Base-by-base conservation (phyloP, 2,113 vertebrate species). In the Sula dactylatra region DNA sequence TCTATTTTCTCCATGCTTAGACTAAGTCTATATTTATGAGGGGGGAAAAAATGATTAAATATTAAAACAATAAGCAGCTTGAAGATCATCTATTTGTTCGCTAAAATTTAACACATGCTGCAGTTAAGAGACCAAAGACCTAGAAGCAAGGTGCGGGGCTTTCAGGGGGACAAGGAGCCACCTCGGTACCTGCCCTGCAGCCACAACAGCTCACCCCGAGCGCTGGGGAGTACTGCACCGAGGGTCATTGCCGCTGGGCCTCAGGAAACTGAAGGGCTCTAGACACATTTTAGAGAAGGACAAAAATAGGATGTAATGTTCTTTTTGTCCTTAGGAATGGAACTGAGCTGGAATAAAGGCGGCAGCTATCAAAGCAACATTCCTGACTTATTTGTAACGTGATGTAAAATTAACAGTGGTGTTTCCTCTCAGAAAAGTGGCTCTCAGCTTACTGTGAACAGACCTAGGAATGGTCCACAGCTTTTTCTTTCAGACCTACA, bases 81-180 rank as follows among this genome's bases (percentile, higher is more conserved):
- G 87, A 89, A 93, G 64, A 79, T 44, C 11, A 82, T 76, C 58
- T 82, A 47, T 96, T 94, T 96, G 92, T 91, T 97, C 96, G 84
- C 92, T 92, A 67, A 80, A 95, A 88, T 90, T 88, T 76, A 95
- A 82, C 84, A 62, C 59, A 70, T 26, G 72, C 79, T 71, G 69
- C 55, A 88, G 72, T 58, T 58, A 86, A 81, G 87, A 84, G 40
- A 92, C 40, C 55, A 91, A 96, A 96, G 71, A 67, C 84, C 89
- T 86, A n/a, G 88, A 45, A 95, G 94, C 10, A 58, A 96, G 84
- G 84, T 92, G 55, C 72, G 87, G 95, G 96, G 90, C 78, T 92
- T 91, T 74, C 59, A 65, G 49, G 66, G 47, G 88, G 50, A 96
- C 38, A 70, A 73, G 72, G 92, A 70, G 24, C 64, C 50, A 13